These are phyloP conservation scores for Trichacis sp. DNA, from an alignment of 2,888 invertebrate genomes.

Conservation along the genomic window DNA sequence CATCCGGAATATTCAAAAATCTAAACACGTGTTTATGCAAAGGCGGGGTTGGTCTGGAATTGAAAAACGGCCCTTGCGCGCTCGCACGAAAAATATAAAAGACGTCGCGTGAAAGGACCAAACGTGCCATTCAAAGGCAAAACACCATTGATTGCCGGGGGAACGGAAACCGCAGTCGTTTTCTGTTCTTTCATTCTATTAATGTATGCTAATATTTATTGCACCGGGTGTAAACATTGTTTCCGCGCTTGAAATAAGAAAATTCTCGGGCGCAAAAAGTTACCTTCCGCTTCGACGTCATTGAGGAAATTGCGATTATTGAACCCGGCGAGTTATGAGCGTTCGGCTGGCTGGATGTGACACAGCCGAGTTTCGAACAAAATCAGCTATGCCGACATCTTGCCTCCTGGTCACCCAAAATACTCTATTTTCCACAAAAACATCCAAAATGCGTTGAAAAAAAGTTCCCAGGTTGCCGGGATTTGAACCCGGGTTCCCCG, in stretches of 20 bases:
- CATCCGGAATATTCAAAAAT: constrained; percentile 56
- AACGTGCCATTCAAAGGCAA: constrained; percentile 30
- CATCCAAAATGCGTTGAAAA: background rate
- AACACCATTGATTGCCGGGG: constrained; percentile 17
- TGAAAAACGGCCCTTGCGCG: constrained; percentile 29
- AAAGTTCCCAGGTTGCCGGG: background rate
- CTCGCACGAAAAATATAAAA: constrained; percentile 33
- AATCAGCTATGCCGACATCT: constrained; percentile 91
- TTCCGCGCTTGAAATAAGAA: background rate
- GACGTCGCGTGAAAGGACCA: constrained; percentile 27
- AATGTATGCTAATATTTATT: background rate
- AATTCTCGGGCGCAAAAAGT: too few relatives aligned
- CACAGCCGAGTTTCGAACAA: constrained; percentile 81
- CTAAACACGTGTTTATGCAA: constrained; percentile 44
- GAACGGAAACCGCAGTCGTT: constrained; percentile 20
- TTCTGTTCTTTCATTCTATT: background rate
- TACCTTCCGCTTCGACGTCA: too few relatives aligned
- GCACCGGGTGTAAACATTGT: background rate
- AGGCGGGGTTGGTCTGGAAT: constrained; percentile 39
- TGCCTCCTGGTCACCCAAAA: constrained; percentile 77
- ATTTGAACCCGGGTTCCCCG: too few relatives aligned
- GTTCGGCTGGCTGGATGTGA: constrained; percentile 82
- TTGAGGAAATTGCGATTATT: too few relatives aligned
- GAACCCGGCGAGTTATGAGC: constrained; percentile 50
- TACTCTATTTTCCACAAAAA: background rate